Conservation (phyloP, 2,888 invertebrate species). For the Zeuzera pyrina region DNA sequence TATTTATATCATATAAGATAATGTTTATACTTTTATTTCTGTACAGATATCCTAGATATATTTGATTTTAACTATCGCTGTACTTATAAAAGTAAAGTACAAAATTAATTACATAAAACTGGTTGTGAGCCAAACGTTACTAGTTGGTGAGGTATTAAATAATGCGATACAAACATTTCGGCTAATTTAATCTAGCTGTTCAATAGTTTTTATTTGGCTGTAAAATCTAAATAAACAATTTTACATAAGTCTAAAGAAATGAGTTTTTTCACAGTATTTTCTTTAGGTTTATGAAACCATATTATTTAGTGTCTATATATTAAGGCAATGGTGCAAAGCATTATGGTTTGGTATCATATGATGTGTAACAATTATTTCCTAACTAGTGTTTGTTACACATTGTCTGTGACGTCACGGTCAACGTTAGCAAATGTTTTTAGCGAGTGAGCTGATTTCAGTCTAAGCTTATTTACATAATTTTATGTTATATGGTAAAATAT, state of each 20-base stretch:
- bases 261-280: conserved; percentile 11
- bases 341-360: conserved; percentile 38
- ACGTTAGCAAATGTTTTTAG: conserved; percentile 3
- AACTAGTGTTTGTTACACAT: no score
- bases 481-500: no score
- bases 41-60: no score
- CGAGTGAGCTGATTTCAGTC: no score
- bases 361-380: no score
- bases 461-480: conserved; percentile 3
- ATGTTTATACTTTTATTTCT: no score
- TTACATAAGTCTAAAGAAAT: conserved; percentile 26
- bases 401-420: conserved; percentile 21
- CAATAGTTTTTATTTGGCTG: conserved; percentile 35
- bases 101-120: conserved; percentile 19
- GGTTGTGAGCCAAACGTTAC: conserved; percentile 31
- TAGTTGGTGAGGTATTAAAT: conserved; percentile 36
- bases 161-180: conserved; percentile 25
- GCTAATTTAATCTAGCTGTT: conserved; percentile 32
- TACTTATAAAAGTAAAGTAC: conserved; percentile 29
- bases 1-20: no score
- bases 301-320: conserved; percentile 37
- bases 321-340: conserved; percentile 53
- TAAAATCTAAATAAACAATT: conserved; percentile 27
- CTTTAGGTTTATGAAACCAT: conserved; percentile 37
- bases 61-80: no score